phyloP scores from a whole-genome alignment of 1,140 invertebrate genomes.

The Ganaspis sp. region DNA sequence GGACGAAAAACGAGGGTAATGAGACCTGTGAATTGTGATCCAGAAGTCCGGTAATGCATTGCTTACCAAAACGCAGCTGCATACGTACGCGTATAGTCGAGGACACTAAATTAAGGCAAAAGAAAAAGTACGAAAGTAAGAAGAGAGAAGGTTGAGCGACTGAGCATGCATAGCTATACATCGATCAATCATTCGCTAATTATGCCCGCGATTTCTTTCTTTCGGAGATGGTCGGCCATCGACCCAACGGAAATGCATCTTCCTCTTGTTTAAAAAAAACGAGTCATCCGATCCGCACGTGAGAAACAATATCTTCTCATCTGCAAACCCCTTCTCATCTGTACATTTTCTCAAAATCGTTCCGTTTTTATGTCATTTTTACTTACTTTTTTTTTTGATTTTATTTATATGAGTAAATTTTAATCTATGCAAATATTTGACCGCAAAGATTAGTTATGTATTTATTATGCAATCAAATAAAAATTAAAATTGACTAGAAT shows the following conservation, averaged over 20 bases:
- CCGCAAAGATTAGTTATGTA: too few relatives aligned
- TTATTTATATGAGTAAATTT: too few relatives aligned
- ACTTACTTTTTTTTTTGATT: too few relatives aligned
- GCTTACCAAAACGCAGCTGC: constrained; percentile 39
- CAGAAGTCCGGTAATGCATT: constrained; percentile 40
- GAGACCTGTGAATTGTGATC: constrained; percentile 47
- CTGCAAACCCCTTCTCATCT: too few relatives aligned
- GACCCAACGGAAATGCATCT: constrained; percentile 45
- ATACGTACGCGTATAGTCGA: constrained; percentile 51
- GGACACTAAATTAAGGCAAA: constrained; percentile 64
- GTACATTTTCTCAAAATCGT: too few relatives aligned
- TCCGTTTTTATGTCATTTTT: too few relatives aligned
- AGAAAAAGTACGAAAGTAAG: constrained; percentile 50
- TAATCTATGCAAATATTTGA: too few relatives aligned
- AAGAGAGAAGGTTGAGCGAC: constrained; percentile 51
- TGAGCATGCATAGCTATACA: constrained; percentile 69
- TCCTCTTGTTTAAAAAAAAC: background rate
- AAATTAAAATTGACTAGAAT: too few relatives aligned
- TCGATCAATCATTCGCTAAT: constrained; percentile 76
- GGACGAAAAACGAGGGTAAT: constrained; percentile 43
- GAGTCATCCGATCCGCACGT: background rate
- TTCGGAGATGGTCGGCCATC: constrained; percentile 59
- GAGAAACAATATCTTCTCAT: too few relatives aligned
- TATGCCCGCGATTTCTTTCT: constrained; percentile 73
- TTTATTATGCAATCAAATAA: too few relatives aligned